Percentiles rank a stretch among this genome's conserved stretches.
phyloP scores from a whole-genome alignment of 1,140 invertebrate species.

The Fopius arisanus region DNA sequence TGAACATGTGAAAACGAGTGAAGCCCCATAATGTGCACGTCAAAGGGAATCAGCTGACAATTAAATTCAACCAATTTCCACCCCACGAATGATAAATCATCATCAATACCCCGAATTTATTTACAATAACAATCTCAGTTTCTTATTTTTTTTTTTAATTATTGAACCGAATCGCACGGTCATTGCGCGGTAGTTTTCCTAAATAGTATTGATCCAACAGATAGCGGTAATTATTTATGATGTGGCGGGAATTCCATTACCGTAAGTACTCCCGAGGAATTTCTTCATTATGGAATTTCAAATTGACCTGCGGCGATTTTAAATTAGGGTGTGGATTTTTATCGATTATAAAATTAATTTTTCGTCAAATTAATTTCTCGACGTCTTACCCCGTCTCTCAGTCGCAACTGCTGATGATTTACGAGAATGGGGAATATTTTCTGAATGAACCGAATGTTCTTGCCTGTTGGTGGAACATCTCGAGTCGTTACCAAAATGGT shows the following conservation, averaged over 20 bases:
- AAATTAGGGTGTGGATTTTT: too few relatives aligned
- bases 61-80: not conserved
- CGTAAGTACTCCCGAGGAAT: not conserved
- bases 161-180: not conserved
- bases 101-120: too few relatives aligned
- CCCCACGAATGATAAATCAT: too few relatives aligned
- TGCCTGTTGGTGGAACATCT: not conserved
- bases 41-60: not conserved
- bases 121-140: too few relatives aligned
- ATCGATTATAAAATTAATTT: too few relatives aligned
- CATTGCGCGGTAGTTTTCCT: not conserved
- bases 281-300: too few relatives aligned
- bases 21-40: not conserved
- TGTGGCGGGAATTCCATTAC: not conserved
- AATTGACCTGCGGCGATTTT: too few relatives aligned
- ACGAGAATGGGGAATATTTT: too few relatives aligned
- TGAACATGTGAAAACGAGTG: not conserved
- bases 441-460: too few relatives aligned
- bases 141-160: not conserved
- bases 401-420: too few relatives aligned
- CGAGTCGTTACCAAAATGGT: not conserved
- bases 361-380: too few relatives aligned
- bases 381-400: too few relatives aligned
- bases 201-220: not conserved
- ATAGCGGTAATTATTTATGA: not conserved